Base-by-base conservation (phyloP, 2,113 vertebrate genomes). In the Anguilla rostrata region DNA sequence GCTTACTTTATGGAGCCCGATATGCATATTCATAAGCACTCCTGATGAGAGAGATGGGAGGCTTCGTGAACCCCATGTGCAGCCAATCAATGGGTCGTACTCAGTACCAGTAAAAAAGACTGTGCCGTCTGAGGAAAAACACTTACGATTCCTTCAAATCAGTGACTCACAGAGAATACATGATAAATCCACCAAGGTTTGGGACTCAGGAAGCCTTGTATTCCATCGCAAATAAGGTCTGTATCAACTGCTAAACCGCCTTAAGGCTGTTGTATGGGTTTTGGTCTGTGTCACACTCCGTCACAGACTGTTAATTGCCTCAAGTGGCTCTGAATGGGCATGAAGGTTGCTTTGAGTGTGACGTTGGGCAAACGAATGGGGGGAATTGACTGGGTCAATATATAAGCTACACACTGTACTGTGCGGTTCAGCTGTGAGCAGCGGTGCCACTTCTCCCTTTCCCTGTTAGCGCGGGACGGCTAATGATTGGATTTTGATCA, bases 381-480 rank as follows among this genome's bases (percentile, higher is more conserved):
- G 9, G 26, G 26, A 34, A 75, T 75, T 29, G 71, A 75, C 6
- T 9, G 26, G 71, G 26, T 75, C 34, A 75, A 34, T 75, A 2
- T 34, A 75, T 75, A 12, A 8, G 20, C 60, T 5, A 66, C 60
- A 26, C 8, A 22, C 20, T 75, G 71, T 75, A 75, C 71, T 85
- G 90, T 88, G 90, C 93, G 90, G 91, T 85, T 91, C 90, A 89
- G 89, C 90, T 93, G 91, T 88, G 91, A 89, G 89, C 84, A 87
- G 86, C 88, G 56, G 57, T 9, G 18, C 88, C 57, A 53, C 83
- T 84, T 85, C 83, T 86, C 88, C 89, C 80, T 89, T 86, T 86
- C 53, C 82, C 81, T 82, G 89, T 90, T 88, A 87, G 71, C 82
- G 85, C 89, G 87, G 89, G 91, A 91, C 90, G 90, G 88, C 89